Base-by-base conservation (phyloP, 2,888 invertebrate genomes). In the Dicycla oo region DNA sequence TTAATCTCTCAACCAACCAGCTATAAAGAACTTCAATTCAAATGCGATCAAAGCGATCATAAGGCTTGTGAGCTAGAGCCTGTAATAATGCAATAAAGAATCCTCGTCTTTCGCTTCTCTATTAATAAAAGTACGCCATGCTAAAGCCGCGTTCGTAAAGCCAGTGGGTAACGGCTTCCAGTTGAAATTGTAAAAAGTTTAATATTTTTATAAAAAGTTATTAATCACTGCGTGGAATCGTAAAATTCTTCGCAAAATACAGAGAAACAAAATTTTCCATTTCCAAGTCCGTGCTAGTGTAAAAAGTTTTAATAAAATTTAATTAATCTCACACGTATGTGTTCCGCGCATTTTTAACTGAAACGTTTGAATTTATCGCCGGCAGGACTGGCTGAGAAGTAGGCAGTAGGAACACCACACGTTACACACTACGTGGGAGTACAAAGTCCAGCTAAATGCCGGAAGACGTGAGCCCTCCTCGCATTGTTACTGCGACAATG, bases 401-500 rank as follows among this genome's bases (percentile, higher is more conserved):
- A 75, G 74, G 47, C 53, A 78, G 58, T 69, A 58, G 49, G 68
- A 60, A 58, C 60, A 68, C 65, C 63, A 69, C 72, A 72, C 67
- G 45, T 53, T 69, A 72, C 78, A 88, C 87, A 88, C 81, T 80
- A 81, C 85, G 71, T 69, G 73, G 80, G 83, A 88, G 85, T 83
- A 88, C 85, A 87, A 86, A 92, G 93, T 92, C 92, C 91, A 83
- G 91, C 90, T 92, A 93, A 93, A 92, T 90, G 89, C 90, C 91
- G 92, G 92, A 93, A 92, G 91, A 88, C 85, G 89, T 83, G 88
- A 90, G 91, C 88, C 87, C 91, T 90, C 90, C 87, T 89, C 83
- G 89, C 91, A 90, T 93, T 93, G 93, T 93, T 92, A 90, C 90
- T 86, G 87, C 86, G 88, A 93, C 92, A 93, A 90, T 92, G 87